These are phyloP conservation scores for Sylvia borin DNA, from an alignment of 2,797 vertebrate species.

Conservation along the genomic window DNA sequence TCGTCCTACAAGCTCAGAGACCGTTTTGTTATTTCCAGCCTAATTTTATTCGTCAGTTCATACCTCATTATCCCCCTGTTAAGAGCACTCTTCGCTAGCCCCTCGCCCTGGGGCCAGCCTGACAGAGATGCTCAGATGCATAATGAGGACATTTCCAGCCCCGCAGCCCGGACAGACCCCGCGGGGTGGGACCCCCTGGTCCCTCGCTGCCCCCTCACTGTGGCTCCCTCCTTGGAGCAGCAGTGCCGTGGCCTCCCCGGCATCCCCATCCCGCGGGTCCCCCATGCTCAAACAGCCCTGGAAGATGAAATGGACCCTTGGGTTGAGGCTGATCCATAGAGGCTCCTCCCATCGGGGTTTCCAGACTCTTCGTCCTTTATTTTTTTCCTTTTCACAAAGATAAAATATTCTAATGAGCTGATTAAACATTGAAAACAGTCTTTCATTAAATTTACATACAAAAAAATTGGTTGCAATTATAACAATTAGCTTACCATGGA, in stretches of 20 bases:
- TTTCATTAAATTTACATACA: constrained; percentile 63
- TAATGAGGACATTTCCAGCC: neutral
- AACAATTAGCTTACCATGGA: constrained; percentile 36
- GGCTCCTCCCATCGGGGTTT: neutral
- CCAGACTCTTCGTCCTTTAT: neutral
- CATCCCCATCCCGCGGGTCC: fast-evolving
- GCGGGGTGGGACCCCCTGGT: fast-evolving
- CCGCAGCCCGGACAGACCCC: too few species aligned
- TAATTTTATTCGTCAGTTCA: neutral
- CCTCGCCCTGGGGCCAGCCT: neutral
- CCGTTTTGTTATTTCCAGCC: neutral
- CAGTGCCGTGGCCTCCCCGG: neutral
- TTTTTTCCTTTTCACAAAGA: neutral
- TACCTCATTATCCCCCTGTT: neutral
- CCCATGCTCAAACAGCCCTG: fast-evolving
- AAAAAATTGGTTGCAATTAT: constrained; percentile 28
- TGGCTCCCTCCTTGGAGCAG: neutral
- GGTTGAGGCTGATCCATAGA: neutral
- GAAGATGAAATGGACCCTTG: neutral
- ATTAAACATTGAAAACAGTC: constrained; percentile 48
- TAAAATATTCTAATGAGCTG: constrained; percentile 43
- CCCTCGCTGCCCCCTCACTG: neutral
- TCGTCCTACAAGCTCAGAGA: neutral
- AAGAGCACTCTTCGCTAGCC: too few species aligned
- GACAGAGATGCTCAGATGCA: neutral